Evolutionary conservation across 2,797 vertebrate genomes (phyloP), one percentile per base, ranked within the genome.

Genomic region (Cercopithecus diana): DNA sequence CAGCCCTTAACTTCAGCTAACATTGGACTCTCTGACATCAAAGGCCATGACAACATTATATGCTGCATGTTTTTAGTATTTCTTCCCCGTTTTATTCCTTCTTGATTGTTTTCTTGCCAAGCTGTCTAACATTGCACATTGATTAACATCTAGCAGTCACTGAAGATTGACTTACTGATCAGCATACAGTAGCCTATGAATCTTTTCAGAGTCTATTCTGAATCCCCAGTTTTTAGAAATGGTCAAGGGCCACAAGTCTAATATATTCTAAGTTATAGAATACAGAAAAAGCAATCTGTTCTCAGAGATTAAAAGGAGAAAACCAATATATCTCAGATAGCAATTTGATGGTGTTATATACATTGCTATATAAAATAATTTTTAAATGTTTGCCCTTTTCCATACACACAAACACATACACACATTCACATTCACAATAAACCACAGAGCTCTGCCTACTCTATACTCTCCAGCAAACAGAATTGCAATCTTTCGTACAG

Each of bases 211-310:
- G 85, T 20, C 15, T 83, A 80, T 81, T 94, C 57, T 95, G 72
- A 96, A 97, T 94, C 58, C 45, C 48, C 83, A 85, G 93, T 85
- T 95, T 96, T 95, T 85, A 24, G 58, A 91, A 92, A 90, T 91
- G 76, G 57, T 81, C 94, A 61, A 87, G 7, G 22, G 28, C 87
- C 83, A 88, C 19, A 83, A 50, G 72, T 79, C 12, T 17, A 86
- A 90, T 24, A 30, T 48, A 89, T 88, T 85, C 92, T 30, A 95
- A 94, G 70, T 57, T 96, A 55, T 2, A 7, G 39, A 97, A 92
- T 76, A 70, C 12, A 88, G 24, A 82, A 22, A 93, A 86, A 95
- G 22, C 81, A 39, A 77, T 92, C 30, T 95, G 97, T 96, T 64
- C 76, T 95, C 77, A 75, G 86, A 88, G 73, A 96, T 96, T 94